A percentile compares a stretch with the other conserved stretches of the same genome.
Evolutionary conservation across 2,113 vertebrate species (phyloP).

Genomic region (Rhinoderma darwinii): DNA sequence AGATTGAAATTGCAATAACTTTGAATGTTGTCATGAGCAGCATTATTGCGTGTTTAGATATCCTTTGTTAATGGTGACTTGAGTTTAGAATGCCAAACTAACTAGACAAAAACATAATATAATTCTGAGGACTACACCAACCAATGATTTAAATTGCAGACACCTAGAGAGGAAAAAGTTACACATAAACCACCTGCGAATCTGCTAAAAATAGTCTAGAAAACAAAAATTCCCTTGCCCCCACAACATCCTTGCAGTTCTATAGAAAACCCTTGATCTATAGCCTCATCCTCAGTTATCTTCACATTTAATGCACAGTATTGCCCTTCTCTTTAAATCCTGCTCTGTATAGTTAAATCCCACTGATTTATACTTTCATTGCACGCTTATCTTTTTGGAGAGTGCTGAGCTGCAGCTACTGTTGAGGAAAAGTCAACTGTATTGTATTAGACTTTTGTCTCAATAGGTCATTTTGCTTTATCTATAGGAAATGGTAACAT

Average conservation of each 20-base stretch:
- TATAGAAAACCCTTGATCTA: not conserved
- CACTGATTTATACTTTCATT: slow-evolving; percentile 1
- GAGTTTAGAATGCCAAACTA: not conserved
- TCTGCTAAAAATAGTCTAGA: not conserved
- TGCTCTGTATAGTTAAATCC: not conserved
- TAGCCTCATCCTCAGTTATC: not conserved
- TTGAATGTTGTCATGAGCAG: too few relatives aligned
- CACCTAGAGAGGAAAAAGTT: not conserved
- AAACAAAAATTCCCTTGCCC: not conserved
- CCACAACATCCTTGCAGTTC: not conserved
- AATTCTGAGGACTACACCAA: not conserved
- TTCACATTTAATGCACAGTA: not conserved
- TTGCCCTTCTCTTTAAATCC: not conserved
- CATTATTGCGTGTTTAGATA: too few relatives aligned
- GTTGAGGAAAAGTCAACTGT: not conserved
- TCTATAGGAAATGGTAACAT: slow-evolving; percentile 1
- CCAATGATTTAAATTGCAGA: not conserved
- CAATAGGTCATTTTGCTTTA: not conserved
- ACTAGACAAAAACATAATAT: not conserved
- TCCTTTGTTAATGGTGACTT: too few relatives aligned
- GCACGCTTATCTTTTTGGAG: not conserved
- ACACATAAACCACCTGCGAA: not conserved
- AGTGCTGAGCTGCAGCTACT: not conserved
- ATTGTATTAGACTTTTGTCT: not conserved
- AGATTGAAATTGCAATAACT: too few relatives aligned